phyloP scores from a whole-genome alignment of 2,888 invertebrate species.

The Luperina testacea region DNA sequence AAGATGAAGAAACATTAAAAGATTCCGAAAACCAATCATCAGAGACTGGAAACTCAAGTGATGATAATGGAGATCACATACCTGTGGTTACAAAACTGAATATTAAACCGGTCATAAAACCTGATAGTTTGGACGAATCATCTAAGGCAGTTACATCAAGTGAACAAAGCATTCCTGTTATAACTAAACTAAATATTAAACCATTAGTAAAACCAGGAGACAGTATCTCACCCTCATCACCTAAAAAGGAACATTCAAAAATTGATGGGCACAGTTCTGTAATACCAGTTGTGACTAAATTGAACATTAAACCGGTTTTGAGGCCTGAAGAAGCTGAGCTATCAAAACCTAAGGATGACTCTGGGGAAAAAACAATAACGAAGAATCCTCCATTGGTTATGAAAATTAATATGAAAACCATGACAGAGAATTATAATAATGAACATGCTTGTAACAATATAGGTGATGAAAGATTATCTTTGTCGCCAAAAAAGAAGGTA shows the following conservation, averaged over 20 bases:
- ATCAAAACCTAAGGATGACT: conserved; percentile 72
- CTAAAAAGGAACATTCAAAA: conserved; percentile 81
- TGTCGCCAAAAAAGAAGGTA: conserved; percentile 74
- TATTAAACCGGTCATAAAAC: conserved; percentile 89
- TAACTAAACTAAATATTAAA: conserved; percentile 87
- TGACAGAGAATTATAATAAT: conserved; percentile 75
- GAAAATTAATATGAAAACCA: conserved; percentile 87
- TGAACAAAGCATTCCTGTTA: conserved; percentile 81
- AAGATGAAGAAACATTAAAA: conserved; percentile 80
- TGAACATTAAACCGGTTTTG: conserved; percentile 88
- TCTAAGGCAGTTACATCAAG: conserved; percentile 68
- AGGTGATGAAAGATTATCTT: conserved; percentile 79
- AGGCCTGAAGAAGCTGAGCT: conserved; percentile 82
- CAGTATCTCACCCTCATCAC: conserved; percentile 77
- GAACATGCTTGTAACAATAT: conserved; percentile 77
- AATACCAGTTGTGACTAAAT: conserved; percentile 83
- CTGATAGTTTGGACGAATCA: conserved; percentile 76
- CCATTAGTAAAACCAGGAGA: conserved; percentile 82
- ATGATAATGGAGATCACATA: conserved; percentile 86
- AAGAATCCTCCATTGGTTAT: conserved; percentile 86
- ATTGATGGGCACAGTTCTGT: conserved; percentile 69
- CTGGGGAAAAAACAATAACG: conserved; percentile 69
- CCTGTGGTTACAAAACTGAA: conserved; percentile 89
- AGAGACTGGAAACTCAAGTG: conserved; percentile 87
- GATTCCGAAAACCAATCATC: conserved; percentile 86